A percentile compares a stretch with the other conserved stretches of the same genome.
These are phyloP conservation scores for Sebastes itinus DNA, from an alignment of 2,797 vertebrate genomes.

Conservation along the genomic window DNA sequence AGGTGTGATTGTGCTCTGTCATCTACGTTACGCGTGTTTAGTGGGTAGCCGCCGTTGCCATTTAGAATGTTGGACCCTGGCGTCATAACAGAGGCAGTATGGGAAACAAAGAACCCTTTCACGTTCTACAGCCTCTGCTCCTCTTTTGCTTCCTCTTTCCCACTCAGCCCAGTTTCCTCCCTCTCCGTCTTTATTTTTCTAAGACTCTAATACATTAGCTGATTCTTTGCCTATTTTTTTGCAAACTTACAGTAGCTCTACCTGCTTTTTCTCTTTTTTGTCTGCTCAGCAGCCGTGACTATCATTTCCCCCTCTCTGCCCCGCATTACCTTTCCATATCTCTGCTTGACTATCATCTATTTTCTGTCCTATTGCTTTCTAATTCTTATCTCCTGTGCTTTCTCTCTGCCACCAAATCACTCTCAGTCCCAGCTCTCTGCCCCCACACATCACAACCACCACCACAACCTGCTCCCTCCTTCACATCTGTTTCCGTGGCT, in stretches of 20 bases:
- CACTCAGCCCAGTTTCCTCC: constrained; percentile 37
- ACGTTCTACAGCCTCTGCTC: constrained; percentile 47
- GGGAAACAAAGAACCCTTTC: constrained; percentile 73
- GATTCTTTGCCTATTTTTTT: not conserved
- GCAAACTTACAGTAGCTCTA: constrained; percentile 9
- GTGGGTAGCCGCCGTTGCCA: constrained; percentile 21
- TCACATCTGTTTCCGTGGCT: constrained; percentile 78
- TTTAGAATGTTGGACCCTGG: constrained; percentile 58
- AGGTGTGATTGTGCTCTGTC: constrained; percentile 61
- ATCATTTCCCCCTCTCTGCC: constrained; percentile 18
- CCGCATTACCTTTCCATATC: constrained; percentile 47
- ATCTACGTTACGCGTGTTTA: constrained; percentile 28
- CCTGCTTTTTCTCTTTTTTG: constrained; percentile 27
- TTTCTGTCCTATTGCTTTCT: constrained; percentile 47
- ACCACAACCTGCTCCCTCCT: constrained; percentile 40
- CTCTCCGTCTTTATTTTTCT: constrained; percentile 39
- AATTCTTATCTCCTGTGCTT: constrained; percentile 46
- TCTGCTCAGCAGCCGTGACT: constrained; percentile 46
- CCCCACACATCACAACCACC: constrained; percentile 9
- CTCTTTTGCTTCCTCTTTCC: constrained; percentile 40
- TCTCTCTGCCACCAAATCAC: constrained; percentile 33
- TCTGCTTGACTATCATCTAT: constrained; percentile 41
- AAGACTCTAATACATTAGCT: constrained; percentile 20
- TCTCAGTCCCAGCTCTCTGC: constrained; percentile 18
- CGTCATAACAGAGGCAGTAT: constrained; percentile 57